These are phyloP conservation scores for Typhlomys cinereus DNA, from an alignment of 2,113 vertebrate species.

Conservation along the genomic window DNA sequence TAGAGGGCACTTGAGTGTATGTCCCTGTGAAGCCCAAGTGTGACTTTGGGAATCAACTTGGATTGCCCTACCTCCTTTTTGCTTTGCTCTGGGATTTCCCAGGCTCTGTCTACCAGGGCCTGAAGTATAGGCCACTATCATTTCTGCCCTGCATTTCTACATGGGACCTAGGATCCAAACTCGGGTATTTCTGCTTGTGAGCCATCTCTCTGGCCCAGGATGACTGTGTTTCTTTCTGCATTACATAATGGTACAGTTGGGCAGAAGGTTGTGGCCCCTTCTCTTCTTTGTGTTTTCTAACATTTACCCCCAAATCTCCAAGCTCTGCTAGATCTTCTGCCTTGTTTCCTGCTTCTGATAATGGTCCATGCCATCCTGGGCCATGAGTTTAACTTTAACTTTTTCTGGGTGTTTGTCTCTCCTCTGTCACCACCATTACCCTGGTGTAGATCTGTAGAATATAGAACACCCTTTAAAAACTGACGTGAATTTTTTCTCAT, in stretches of 20 bases:
- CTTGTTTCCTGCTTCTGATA: not conserved
- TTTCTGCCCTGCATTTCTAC: too few species aligned
- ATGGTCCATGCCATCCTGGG: not conserved
- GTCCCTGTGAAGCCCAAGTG: too few species aligned
- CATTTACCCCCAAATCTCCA: not conserved
- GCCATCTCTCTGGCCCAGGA: too few species aligned
- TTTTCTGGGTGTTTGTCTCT: not conserved
- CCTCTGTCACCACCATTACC: not conserved
- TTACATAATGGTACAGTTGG: not conserved
- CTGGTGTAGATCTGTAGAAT: not conserved
- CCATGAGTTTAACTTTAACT: not conserved
- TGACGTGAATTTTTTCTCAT: not conserved
- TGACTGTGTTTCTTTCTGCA: not conserved
- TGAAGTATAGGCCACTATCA: too few species aligned
- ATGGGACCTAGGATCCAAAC: too few species aligned
- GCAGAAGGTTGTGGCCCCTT: not conserved
- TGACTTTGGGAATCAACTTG: too few species aligned
- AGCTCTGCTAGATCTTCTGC: not conserved
- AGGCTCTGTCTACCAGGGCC: too few species aligned
- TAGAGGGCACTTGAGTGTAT: too few species aligned
- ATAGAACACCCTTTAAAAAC: not conserved
- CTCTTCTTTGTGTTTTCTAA: not conserved
- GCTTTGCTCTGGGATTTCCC: too few species aligned
- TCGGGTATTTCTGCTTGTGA: too few species aligned
- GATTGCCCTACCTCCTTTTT: too few species aligned